phyloP scores from a whole-genome alignment of 2,888 invertebrate genomes.

The Sphinx pinastri region DNA sequence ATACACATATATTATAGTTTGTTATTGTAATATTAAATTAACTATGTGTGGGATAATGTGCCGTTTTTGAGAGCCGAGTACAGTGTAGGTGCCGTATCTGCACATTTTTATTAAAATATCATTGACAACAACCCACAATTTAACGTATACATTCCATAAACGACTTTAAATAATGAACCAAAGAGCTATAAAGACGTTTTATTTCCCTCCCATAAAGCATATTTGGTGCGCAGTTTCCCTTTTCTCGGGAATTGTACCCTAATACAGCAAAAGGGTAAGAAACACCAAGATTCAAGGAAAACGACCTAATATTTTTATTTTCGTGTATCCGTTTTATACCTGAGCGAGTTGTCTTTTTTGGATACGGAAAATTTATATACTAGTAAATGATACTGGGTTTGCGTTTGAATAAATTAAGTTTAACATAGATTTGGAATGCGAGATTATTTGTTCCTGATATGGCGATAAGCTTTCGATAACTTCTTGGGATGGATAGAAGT shows the following conservation, averaged over 20 bases:
- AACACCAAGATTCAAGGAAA: conserved; percentile 23
- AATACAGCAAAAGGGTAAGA: conserved; percentile 20
- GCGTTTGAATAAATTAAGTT: too few species aligned
- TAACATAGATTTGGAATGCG: too few species aligned
- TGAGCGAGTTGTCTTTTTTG: not conserved
- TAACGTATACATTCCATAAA: conserved; percentile 1
- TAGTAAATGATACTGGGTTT: not conserved
- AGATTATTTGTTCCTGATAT: too few species aligned
- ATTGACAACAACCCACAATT: not conserved
- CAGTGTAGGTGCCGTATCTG: too few species aligned
- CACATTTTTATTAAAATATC: too few species aligned
- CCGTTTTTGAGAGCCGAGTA: too few species aligned
- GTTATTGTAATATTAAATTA: too few species aligned
- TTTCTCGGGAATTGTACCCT: not conserved
- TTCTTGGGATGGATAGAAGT: not conserved
- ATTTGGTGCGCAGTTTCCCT: conserved; percentile 16
- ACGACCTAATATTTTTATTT: conserved; percentile 26
- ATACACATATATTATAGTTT: too few species aligned
- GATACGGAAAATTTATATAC: not conserved
- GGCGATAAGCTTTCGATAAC: too few species aligned
- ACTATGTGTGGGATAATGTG: too few species aligned
- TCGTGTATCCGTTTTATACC: conserved; percentile 24
- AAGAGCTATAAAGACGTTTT: conserved; percentile 19
- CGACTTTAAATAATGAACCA: conserved; percentile 17
- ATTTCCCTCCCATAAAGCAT: conserved; percentile 20